These are phyloP conservation scores for Rhinogobio ventralis DNA, from an alignment of 2,797 vertebrate species.

Conservation along the genomic window DNA sequence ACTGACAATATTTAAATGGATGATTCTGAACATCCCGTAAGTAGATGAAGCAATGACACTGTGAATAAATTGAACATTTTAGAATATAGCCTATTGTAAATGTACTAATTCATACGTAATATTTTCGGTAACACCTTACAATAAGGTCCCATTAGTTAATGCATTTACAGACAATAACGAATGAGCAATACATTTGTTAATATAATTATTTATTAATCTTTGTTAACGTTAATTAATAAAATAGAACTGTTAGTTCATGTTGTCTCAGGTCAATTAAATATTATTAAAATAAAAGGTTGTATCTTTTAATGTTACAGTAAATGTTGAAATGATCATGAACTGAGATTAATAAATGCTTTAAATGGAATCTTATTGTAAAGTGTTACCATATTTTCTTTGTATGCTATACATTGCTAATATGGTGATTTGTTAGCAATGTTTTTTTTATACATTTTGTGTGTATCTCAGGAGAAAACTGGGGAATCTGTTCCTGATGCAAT, in stretches of 20 bases:
- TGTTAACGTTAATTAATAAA: background rate
- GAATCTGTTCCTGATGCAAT: slow-evolving; percentile 44
- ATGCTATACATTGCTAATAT: background rate
- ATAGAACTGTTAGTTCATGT: background rate
- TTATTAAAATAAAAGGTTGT: no score
- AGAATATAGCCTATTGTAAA: background rate
- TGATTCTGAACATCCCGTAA: slow-evolving; percentile 54
- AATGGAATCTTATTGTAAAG: background rate
- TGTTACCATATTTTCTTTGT: background rate
- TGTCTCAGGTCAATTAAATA: background rate
- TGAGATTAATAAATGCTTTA: background rate
- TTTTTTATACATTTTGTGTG: background rate
- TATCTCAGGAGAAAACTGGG: slow-evolving; percentile 57
- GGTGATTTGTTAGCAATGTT: background rate
- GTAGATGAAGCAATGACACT: background rate
- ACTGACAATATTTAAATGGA: slow-evolving; percentile 38
- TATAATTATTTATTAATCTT: background rate
- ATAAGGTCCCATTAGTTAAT: background rate
- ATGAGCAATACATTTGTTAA: background rate
- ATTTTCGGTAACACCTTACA: background rate
- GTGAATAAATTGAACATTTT: background rate
- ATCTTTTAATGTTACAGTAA: background rate
- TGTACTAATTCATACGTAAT: background rate
- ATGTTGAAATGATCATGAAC: background rate
- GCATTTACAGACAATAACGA: background rate